A percentile compares a stretch with the other conserved stretches of the same genome.
phyloP scores from a whole-genome alignment of 2,113 vertebrate species.

The Ictalurus furcatus region DNA sequence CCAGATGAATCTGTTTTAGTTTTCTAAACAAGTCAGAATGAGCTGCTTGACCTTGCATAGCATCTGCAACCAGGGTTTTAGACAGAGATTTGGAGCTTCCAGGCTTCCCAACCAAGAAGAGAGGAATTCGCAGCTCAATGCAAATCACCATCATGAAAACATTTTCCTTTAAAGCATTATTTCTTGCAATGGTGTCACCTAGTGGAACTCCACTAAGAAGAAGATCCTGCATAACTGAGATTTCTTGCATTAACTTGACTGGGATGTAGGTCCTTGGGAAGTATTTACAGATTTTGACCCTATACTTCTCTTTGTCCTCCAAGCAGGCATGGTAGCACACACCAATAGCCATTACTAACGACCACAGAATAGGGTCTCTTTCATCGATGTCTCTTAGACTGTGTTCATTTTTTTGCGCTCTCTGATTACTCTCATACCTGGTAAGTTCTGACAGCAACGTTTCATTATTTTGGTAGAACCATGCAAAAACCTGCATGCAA shows the following conservation, averaged over 20 bases:
- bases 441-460: conserved; percentile 73
- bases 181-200: conserved; percentile 86
- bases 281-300: conserved; percentile 69
- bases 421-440: conserved; percentile 48
- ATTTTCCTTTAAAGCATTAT: conserved; percentile 91
- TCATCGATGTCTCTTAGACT: rapidly evolving
- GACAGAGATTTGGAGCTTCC: conserved; percentile 97
- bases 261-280: conserved; percentile 70
- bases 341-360: conserved; percentile 82
- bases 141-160: conserved; percentile 98
- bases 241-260: conserved; percentile 78
- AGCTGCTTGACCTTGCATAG: conserved; percentile 92
- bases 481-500: conserved; percentile 85
- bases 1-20: conserved; percentile 90
- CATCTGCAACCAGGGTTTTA: conserved; percentile 92
- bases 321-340: conserved; percentile 93
- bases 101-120: conserved; percentile 95
- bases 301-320: conserved; percentile 79
- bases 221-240: conserved; percentile 82
- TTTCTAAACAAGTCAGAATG: conserved; percentile 83
- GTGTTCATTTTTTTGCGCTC: conserved; percentile 19
- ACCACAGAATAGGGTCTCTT: conserved; percentile 79
- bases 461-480: conserved; percentile 77
- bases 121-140: conserved; percentile 91
- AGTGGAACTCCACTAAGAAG: conserved; percentile 81